Percentiles rank a stretch among this genome's conserved stretches.
Evolutionary conservation across 2,888 invertebrate species (phyloP).

Genomic region (Ischnus inquisitorius): DNA sequence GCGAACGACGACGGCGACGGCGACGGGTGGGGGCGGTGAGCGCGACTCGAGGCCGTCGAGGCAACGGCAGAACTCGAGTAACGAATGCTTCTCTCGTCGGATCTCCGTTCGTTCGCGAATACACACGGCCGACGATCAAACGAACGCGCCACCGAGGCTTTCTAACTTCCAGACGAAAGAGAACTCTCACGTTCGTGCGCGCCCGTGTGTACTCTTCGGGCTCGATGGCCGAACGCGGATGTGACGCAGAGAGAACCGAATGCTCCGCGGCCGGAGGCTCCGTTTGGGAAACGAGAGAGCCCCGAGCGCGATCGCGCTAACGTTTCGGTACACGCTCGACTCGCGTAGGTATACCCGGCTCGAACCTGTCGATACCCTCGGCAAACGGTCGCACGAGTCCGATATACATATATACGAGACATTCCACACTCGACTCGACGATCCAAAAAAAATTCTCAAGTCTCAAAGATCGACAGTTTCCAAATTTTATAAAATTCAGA

Average conservation of each 20-base stretch:
- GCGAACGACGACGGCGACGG: slow-evolving; percentile 36
- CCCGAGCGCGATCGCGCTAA: slow-evolving; percentile 15
- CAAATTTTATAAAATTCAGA: too few species aligned
- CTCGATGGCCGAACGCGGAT: slow-evolving; percentile 74
- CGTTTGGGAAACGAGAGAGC: slow-evolving; percentile 4
- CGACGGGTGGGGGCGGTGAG: slow-evolving; percentile 76
- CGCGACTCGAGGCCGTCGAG: slow-evolving; percentile 77
- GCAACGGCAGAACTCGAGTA: background rate
- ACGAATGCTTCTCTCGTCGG: slow-evolving; percentile 41
- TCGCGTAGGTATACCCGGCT: background rate
- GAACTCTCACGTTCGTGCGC: slow-evolving; percentile 20
- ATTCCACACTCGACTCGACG: too few species aligned
- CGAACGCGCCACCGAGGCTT: slow-evolving; percentile 68
- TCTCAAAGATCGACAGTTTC: too few species aligned
- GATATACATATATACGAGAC: too few species aligned
- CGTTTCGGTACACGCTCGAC: background rate
- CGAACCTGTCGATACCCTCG: slow-evolving; percentile 1
- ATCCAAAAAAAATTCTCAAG: too few species aligned
- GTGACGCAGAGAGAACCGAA: slow-evolving; percentile 71
- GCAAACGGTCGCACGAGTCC: background rate
- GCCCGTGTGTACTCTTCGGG: slow-evolving; percentile 48
- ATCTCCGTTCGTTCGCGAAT: slow-evolving; percentile 65
- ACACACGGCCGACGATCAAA: slow-evolving; percentile 67
- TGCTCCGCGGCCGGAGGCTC: slow-evolving; percentile 44
- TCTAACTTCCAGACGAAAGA: slow-evolving; percentile 74